Base-by-base conservation (phyloP, 1,140 invertebrate species). In the Sycophaga agraensis region DNA sequence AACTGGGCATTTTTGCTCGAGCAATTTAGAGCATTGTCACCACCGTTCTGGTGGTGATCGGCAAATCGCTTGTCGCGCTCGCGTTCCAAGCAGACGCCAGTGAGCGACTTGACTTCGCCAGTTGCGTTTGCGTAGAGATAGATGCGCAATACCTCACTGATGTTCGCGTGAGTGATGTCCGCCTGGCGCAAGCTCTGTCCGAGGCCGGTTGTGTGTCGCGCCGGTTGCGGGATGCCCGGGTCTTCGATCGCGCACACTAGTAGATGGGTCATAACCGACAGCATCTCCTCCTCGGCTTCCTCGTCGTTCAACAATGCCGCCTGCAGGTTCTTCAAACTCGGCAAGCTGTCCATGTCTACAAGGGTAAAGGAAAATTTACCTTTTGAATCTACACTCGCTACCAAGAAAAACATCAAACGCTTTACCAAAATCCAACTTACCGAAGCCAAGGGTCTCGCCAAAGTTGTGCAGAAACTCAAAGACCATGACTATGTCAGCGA, bases 401-500 rank as follows among this genome's bases (percentile, higher is more conserved):
- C n/a, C n/a, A n/a, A n/a, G n/a, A n/a, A n/a, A n/a, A n/a, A n/a
- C n/a, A n/a, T n/a, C n/a, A n/a, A n/a, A n/a, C n/a, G n/a, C n/a
- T n/a, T n/a, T n/a, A n/a, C n/a, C n/a, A n/a, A n/a, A n/a, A n/a
- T n/a, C n/a, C 0, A 5, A 73, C 84, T 86, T 75, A 92, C 91
- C 91, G 72, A 97, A 96, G 40, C 94, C 94, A 9, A 98, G 82
- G 0, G 93, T 94, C 77, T 94, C 91, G 22, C 93, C 93, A 75
- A 98, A 98, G 76, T 96, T 98, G 70, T 96, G 91, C 45, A 97
- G 82, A 77, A 98, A 98, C 82, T 98, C 95, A 72, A 92, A 92
- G 2, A 96, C 90, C 91, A 97, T 96, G 4, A 97, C 83, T 35
- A 91, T 83, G 79, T 97, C 93, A 2, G 92, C 89, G 82, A 96